phyloP scores from a whole-genome alignment of 2,888 invertebrate genomes.

The Caenorhabditis sp. region DNA sequence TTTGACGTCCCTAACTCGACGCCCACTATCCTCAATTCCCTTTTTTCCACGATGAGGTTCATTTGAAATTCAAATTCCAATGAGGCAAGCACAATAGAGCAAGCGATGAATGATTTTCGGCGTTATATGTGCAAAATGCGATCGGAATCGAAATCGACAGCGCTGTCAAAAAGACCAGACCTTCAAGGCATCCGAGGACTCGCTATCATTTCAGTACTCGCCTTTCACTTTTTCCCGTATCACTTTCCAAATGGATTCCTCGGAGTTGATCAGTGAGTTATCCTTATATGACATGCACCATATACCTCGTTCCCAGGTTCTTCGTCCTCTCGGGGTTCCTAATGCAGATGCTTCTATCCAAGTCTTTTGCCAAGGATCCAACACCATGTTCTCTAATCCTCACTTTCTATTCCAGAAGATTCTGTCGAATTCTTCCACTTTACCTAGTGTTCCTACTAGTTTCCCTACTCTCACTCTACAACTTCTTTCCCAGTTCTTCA shows the following conservation, averaged over 20 bases:
- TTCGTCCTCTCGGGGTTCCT: conserved; percentile 18
- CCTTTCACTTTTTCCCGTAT: neutral
- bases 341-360: neutral
- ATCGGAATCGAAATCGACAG: too few species aligned
- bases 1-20: too few species aligned
- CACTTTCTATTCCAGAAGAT: neutral
- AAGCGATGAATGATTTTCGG: too few species aligned
- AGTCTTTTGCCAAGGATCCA: too few species aligned
- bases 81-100: too few species aligned
- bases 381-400: neutral
- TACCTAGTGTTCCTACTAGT: conserved; percentile 3
- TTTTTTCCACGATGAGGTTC: too few species aligned
- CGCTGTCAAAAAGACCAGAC: neutral
- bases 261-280: neutral
- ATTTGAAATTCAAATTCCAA: too few species aligned
- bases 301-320: conserved; percentile 6
- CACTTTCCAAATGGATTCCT: neutral
- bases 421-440: neutral
- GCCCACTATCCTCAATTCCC: too few species aligned
- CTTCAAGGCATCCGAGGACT: neutral
- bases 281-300: too few species aligned
- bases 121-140: too few species aligned
- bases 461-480: neutral
- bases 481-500: neutral
- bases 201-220: neutral